Percentiles rank a stretch among this genome's conserved stretches.
These are phyloP conservation scores for Bruchidius siliquastri DNA, from an alignment of 2,888 invertebrate species.

Conservation along the genomic window DNA sequence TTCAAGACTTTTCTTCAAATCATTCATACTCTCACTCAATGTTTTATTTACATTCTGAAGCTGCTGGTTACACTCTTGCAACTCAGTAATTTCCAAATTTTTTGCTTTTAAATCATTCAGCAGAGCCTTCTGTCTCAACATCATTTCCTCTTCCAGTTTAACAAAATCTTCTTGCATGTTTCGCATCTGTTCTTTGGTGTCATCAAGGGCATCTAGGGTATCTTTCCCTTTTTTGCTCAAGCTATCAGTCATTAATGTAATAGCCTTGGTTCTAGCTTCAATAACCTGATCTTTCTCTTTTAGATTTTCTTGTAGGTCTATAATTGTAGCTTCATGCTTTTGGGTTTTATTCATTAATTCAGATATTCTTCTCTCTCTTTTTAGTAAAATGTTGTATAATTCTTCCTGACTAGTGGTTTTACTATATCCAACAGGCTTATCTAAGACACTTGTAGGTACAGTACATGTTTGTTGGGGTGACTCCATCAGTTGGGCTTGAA, in stretches of 20 bases:
- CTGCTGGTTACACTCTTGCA: constrained; percentile 26
- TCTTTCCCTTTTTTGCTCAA: constrained; percentile 65
- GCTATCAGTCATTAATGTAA: constrained; percentile 70
- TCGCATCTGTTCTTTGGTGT: constrained; percentile 75
- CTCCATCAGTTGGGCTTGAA: constrained; percentile 53
- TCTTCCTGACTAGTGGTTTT: constrained; percentile 41
- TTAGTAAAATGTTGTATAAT: constrained; percentile 48
- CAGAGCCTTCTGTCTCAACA: constrained; percentile 47
- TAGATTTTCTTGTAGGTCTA: constrained; percentile 79
- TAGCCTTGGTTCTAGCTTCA: constrained; percentile 74
- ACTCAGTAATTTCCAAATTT: constrained; percentile 35
- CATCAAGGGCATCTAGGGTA: constrained; percentile 68
- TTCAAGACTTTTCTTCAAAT: constrained; percentile 15
- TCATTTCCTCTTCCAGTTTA: constrained; percentile 65
- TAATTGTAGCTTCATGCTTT: constrained; percentile 68
- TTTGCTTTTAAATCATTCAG: constrained; percentile 34
- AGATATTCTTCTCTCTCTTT: constrained; percentile 59
- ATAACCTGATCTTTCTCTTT: constrained; percentile 81
- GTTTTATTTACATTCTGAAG: constrained; percentile 22
- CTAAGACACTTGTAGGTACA: constrained; percentile 34
- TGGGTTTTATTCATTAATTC: constrained; percentile 66
- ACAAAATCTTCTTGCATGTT: constrained; percentile 76
- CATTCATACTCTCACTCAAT: constrained; percentile 9
- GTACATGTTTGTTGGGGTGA: constrained; percentile 44
- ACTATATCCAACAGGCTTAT: constrained; percentile 38